phyloP scores from a whole-genome alignment of 2,888 invertebrate genomes.

The Caprella mutica region DNA sequence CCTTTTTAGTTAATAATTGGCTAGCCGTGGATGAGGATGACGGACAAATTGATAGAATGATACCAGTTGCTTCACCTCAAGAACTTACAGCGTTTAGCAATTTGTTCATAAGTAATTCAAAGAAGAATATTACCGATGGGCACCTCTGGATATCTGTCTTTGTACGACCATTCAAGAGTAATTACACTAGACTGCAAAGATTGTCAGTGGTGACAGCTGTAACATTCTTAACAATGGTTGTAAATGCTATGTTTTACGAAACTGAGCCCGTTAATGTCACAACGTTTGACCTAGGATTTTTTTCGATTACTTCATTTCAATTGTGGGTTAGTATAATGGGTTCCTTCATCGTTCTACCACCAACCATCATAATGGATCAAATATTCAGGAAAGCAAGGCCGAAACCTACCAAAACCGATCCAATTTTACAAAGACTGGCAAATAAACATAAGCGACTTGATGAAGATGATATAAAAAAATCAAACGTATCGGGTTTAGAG shows the following conservation, averaged over 20 bases:
- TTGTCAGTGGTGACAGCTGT: conserved; percentile 42
- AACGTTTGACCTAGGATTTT: conserved; percentile 40
- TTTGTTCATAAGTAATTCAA: conserved; percentile 39
- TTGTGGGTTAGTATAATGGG: conserved; percentile 42
- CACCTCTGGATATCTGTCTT: conserved; percentile 43
- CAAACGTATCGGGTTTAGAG: too few relatives aligned
- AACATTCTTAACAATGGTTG: conserved; percentile 41
- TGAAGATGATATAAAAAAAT: neutral
- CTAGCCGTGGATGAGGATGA: conserved; percentile 45
- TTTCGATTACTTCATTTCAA: conserved; percentile 40
- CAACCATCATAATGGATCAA: conserved; percentile 41
- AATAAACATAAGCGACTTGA: neutral
- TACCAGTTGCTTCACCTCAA: conserved; percentile 41
- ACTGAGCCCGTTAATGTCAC: conserved; percentile 32
- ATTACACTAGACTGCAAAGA: conserved; percentile 41
- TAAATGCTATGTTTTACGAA: conserved; percentile 42
- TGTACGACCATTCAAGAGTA: conserved; percentile 40
- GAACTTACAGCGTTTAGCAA: conserved; percentile 41
- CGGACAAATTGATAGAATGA: conserved; percentile 42
- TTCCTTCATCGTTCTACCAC: conserved; percentile 43
- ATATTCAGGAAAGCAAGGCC: conserved; percentile 42
- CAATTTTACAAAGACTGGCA: neutral
- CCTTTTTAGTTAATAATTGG: conserved; percentile 39
- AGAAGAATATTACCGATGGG: conserved; percentile 40
- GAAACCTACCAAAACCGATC: conserved; percentile 8